Conservation (phyloP, 1,140 invertebrate species). For the Magallana gigas region DNA sequence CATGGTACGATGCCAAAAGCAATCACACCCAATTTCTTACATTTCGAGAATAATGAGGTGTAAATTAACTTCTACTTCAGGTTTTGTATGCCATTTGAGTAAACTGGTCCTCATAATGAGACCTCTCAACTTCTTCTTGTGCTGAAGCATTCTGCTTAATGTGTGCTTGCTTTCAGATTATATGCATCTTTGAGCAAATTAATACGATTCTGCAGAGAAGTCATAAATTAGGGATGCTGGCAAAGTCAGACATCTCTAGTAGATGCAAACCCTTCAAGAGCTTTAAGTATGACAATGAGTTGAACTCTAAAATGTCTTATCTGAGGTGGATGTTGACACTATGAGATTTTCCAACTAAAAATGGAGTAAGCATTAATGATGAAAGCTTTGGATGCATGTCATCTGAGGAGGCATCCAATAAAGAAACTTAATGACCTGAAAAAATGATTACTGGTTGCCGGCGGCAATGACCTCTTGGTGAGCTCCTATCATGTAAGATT, state of each 20-base stretch:
- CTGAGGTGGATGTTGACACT: slow-evolving; percentile 9
- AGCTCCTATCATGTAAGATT: slow-evolving; percentile 21
- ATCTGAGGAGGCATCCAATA: slow-evolving; percentile 13
- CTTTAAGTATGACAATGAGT: not conserved
- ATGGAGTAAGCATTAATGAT: slow-evolving; percentile 1
- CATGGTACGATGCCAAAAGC: slow-evolving; percentile 5
- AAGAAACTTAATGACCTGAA: slow-evolving; percentile 34
- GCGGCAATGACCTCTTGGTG: not conserved
- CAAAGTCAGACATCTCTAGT: not conserved
- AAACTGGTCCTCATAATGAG: slow-evolving; percentile 27
- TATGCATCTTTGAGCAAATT: slow-evolving; percentile 19
- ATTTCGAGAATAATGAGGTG: slow-evolving; percentile 28
- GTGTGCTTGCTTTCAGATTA: slow-evolving; percentile 14
- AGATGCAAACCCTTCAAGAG: not conserved
- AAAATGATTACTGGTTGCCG: slow-evolving; percentile 35
- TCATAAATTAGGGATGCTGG: slow-evolving; percentile 26
- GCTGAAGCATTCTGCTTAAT: not conserved
- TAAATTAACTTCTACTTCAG: slow-evolving; percentile 33
- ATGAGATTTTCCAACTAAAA: not conserved
- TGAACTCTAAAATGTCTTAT: slow-evolving; percentile 33
- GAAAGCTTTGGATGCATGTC: slow-evolving; percentile 21
- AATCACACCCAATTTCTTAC: slow-evolving; percentile 35
- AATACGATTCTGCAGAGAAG: slow-evolving; percentile 32
- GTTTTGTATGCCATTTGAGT: not conserved
- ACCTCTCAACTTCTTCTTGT: slow-evolving; percentile 11